Percentiles rank a stretch among this genome's conserved stretches.
Conservation (phyloP, 1,140 invertebrate species). For the Zaprionus nigranus region DNA sequence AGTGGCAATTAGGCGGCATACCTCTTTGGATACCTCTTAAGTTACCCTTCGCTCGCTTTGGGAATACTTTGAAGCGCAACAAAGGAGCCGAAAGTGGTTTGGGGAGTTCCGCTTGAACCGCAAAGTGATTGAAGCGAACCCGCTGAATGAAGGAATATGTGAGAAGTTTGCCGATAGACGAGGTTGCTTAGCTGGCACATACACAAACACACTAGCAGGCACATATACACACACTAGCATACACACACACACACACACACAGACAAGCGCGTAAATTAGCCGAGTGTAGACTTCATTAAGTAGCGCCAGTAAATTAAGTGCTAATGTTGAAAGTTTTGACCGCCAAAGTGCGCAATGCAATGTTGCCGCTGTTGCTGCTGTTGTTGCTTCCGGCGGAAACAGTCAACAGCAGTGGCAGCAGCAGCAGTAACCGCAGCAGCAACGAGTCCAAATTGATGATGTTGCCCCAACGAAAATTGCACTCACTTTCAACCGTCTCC, state of each 20-base stretch:
- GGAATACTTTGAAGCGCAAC: conserved; percentile 3
- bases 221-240: conserved; percentile 1
- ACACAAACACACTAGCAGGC: background rate
- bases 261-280: conserved; percentile 64
- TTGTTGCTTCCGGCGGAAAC: conserved; percentile 64
- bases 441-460: conserved; percentile 73
- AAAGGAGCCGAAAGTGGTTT: conserved; percentile 6
- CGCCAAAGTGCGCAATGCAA: conserved; percentile 79
- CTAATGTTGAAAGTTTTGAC: conserved; percentile 82
- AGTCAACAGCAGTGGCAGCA: conserved; percentile 55
- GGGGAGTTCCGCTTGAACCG: conserved; percentile 8
- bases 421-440: conserved; percentile 30
- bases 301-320: conserved; percentile 80
- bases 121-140: conserved; percentile 33
- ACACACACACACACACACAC: conserved; percentile 1
- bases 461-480: conserved; percentile 75
- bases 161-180: conserved; percentile 36
- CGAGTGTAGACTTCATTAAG: conserved; percentile 81
- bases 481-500: conserved; percentile 67
- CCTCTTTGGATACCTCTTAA: background rate
- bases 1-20: background rate
- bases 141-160: conserved; percentile 29
- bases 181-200: background rate
- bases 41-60: background rate
- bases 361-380: conserved; percentile 46